Evolutionary conservation across 2,797 vertebrate genomes (phyloP).

Genomic region (Mus caroli): DNA sequence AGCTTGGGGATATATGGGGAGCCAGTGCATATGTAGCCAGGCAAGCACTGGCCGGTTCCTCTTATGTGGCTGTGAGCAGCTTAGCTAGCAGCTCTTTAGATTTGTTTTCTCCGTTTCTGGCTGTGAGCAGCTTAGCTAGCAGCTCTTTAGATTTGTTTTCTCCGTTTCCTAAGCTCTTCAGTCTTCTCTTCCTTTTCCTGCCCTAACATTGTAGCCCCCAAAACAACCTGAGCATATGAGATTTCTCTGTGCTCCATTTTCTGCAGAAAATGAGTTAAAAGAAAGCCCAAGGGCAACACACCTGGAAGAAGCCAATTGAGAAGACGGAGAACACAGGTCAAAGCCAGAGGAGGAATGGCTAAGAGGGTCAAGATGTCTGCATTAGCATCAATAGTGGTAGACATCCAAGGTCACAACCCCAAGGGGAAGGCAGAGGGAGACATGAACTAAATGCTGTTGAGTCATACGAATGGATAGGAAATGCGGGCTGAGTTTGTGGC

Average conservation of each 20-base stretch:
- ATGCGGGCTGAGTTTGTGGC: not conserved
- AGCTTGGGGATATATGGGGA: not conserved
- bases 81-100: too few species aligned
- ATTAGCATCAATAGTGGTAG: not conserved
- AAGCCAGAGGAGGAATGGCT: not conserved
- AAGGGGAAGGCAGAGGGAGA: not conserved
- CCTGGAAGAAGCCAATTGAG: not conserved
- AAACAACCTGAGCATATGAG: not conserved
- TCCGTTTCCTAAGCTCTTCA: not conserved
- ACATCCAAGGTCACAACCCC: not conserved
- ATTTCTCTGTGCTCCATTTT: constrained; percentile 46
- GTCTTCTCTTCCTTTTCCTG: not conserved
- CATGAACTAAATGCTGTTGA: not conserved
- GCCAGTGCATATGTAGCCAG: not conserved
- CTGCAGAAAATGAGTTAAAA: not conserved
- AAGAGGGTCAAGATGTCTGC: not conserved
- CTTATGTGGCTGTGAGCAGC: not conserved
- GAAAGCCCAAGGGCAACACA: not conserved
- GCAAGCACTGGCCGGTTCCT: not conserved
- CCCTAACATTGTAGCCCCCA: not conserved
- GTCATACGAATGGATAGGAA: not conserved
- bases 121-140: too few species aligned
- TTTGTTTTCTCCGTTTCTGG: too few species aligned
- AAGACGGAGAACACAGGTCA: not conserved
- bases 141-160: not conserved